phyloP scores from a whole-genome alignment of 1,140 invertebrate species.

The Parapsyche elsis region DNA sequence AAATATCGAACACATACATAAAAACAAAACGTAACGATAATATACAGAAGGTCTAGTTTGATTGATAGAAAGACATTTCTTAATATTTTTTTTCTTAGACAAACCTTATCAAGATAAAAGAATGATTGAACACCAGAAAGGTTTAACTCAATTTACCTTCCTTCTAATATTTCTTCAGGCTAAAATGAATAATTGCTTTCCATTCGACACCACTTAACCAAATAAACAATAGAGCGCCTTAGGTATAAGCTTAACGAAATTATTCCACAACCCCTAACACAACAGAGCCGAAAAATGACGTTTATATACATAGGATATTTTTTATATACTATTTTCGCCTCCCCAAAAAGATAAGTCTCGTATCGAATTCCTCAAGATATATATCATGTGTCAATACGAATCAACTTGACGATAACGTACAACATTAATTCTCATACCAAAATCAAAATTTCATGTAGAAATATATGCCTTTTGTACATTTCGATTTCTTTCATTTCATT shows the following conservation, averaged over 20 bases:
- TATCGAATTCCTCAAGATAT: not conserved
- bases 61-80: constrained; percentile 49
- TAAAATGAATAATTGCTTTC: constrained; percentile 49
- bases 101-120: not conserved
- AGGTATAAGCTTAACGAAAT: constrained; percentile 7
- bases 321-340: not conserved
- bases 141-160: constrained; percentile 42
- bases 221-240: constrained; percentile 30
- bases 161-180: constrained; percentile 19
- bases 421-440: not conserved
- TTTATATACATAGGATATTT: not conserved
- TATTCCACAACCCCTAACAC: not conserved
- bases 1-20: too few relatives aligned
- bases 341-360: constrained; percentile 1
- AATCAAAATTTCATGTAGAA: constrained; percentile 12
- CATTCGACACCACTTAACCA: constrained; percentile 34
- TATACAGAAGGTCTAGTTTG: constrained; percentile 38
- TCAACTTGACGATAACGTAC: constrained; percentile 18
- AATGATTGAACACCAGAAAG: constrained; percentile 27
- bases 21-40: constrained; percentile 43
- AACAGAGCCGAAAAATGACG: not conserved
- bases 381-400: constrained; percentile 19
- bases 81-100: not conserved
- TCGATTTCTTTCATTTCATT: too few relatives aligned
- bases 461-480: too few relatives aligned